Conservation (phyloP, 2,797 vertebrate genomes). For the Poeciliopsis gracilis region DNA sequence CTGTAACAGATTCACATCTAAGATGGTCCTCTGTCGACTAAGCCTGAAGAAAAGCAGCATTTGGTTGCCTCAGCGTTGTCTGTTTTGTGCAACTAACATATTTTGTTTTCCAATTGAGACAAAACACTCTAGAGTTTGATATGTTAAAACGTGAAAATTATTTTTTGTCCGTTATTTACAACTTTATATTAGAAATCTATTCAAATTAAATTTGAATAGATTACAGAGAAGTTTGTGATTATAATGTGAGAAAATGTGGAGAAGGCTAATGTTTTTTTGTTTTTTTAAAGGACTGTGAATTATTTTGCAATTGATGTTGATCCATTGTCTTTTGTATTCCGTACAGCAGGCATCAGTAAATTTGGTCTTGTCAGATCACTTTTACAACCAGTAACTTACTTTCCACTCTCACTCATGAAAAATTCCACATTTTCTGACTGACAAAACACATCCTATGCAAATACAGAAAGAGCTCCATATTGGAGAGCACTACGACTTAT, state of each 20-base stretch:
- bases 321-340: slow-evolving; percentile 39
- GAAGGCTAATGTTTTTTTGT: neutral
- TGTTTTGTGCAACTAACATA: neutral
- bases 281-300: neutral
- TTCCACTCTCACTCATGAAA: slow-evolving; percentile 38
- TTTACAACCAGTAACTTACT: slow-evolving; percentile 31
- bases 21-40: neutral
- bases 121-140: neutral
- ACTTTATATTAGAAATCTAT: neutral
- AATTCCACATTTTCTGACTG: slow-evolving; percentile 52
- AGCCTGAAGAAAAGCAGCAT: neutral
- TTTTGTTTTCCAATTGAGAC: neutral
- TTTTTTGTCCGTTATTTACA: neutral
- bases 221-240: neutral
- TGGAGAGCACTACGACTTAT: slow-evolving; percentile 36
- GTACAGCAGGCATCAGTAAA: slow-evolving; percentile 38
- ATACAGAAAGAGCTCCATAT: slow-evolving; percentile 46
- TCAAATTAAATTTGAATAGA: neutral
- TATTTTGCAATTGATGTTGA: slow-evolving; percentile 10
- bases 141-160: neutral
- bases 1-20: neutral
- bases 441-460: slow-evolving; percentile 50
- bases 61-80: neutral
- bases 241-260: neutral
- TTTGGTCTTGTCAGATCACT: slow-evolving; percentile 35